These are phyloP conservation scores for Magallana angulata DNA, from an alignment of 1,140 invertebrate genomes.

Conservation along the genomic window DNA sequence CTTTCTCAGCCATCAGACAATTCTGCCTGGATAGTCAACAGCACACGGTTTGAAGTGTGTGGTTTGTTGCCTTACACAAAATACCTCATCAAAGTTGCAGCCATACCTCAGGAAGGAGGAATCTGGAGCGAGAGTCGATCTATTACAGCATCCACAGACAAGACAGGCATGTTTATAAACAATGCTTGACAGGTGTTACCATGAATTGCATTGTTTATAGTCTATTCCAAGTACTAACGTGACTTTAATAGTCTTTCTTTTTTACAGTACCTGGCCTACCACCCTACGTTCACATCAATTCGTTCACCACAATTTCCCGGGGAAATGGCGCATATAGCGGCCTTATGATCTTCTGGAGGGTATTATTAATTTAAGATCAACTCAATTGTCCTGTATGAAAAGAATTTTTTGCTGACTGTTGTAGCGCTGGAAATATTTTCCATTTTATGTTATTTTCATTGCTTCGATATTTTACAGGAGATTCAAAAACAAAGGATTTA, in stretches of 20 bases:
- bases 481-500: slow-evolving; percentile 18
- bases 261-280: not conserved
- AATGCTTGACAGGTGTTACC: not conserved
- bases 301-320: not conserved
- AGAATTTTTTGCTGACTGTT: too few species aligned
- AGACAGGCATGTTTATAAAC: not conserved
- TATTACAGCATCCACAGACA: not conserved
- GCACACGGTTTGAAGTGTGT: not conserved
- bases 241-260: not conserved
- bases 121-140: not conserved
- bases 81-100: not conserved
- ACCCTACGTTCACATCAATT: not conserved
- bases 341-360: not conserved
- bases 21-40: not conserved
- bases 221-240: too few species aligned
- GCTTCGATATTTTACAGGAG: not conserved
- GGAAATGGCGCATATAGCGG: not conserved
- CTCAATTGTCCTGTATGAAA: too few species aligned
- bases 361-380: not conserved
- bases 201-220: too few species aligned
- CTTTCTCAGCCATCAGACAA: not conserved
- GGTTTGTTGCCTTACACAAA: slow-evolving; percentile 10
- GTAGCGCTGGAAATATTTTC: too few species aligned
- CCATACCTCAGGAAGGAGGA: not conserved
- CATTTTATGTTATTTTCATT: too few species aligned